Conservation (phyloP, 2,113 vertebrate species). For the Platichthys flesus region DNA sequence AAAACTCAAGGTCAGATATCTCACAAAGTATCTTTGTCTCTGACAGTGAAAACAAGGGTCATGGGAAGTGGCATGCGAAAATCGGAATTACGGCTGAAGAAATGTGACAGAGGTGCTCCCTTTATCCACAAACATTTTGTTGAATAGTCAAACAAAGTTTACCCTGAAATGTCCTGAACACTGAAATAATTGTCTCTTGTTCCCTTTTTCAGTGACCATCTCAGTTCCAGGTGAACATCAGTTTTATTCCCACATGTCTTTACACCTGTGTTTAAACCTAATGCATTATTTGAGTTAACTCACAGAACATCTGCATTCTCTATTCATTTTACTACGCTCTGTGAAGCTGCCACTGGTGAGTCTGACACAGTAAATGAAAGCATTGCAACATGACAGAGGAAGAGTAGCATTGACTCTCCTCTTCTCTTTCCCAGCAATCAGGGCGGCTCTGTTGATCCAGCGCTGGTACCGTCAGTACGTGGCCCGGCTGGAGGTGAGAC, state of each 20-base stretch:
- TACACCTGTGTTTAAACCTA: background rate
- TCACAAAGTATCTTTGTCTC: conserved; percentile 32
- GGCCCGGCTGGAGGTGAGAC: conserved; percentile 91
- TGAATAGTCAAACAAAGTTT: background rate
- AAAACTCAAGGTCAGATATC: conserved; percentile 37
- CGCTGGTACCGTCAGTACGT: conserved; percentile 90
- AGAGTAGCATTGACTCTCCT: background rate
- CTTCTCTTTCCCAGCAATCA: conserved; percentile 83
- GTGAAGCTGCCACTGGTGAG: conserved; percentile 80
- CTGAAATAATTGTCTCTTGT: background rate
- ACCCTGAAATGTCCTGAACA: background rate
- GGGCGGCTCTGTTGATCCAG: conserved; percentile 90
- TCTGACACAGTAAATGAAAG: background rate
- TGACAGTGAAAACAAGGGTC: conserved; percentile 57
- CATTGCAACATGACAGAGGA: background rate
- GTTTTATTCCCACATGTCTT: conserved; percentile 1
- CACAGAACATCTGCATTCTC: conserved; percentile 5
- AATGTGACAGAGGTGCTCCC: conserved; percentile 70
- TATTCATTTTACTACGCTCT: conserved; percentile 6
- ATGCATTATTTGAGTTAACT: background rate
- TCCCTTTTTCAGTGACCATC: conserved; percentile 52
- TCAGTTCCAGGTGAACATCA: conserved; percentile 77
- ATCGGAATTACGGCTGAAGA: conserved; percentile 61
- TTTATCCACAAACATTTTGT: background rate
- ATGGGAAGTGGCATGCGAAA: conserved; percentile 83